These are phyloP conservation scores for Corythaeola cristata DNA, from an alignment of 2,113 vertebrate species.

Conservation along the genomic window DNA sequence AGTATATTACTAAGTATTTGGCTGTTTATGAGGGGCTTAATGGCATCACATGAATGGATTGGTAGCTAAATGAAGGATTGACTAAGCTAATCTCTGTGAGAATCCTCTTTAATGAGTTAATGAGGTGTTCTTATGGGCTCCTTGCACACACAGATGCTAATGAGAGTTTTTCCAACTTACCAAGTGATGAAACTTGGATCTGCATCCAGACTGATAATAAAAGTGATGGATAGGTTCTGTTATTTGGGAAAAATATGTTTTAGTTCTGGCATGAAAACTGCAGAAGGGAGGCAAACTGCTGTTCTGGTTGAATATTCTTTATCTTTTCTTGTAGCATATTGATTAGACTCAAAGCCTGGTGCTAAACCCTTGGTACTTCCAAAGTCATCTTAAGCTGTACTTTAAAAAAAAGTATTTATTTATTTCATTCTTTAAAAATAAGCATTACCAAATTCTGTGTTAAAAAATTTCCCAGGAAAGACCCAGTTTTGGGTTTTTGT, in stretches of 20 bases:
- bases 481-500: background rate
- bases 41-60: constrained; percentile 66
- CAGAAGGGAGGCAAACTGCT: background rate
- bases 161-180: constrained; percentile 50
- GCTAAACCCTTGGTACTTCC: background rate
- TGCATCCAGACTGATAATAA: constrained; percentile 32
- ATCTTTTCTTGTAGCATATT: background rate
- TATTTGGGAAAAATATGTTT: constrained; percentile 15
- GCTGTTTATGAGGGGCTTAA: constrained; percentile 56
- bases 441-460: background rate
- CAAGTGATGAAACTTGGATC: constrained; percentile 49
- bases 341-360: background rate
- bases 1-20: background rate
- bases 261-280: background rate
- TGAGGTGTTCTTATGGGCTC: constrained; percentile 62
- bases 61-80: constrained; percentile 70
- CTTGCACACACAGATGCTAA: constrained; percentile 51
- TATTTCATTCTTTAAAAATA: background rate
- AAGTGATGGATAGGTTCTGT: constrained; percentile 37
- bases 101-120: constrained; percentile 73
- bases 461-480: background rate
- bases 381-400: background rate
- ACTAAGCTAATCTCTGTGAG: constrained; percentile 61
- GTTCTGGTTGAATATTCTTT: background rate
- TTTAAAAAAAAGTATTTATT: background rate